phyloP scores from a whole-genome alignment of 35 echinoderm and acorn worm genomes.

The Apostichopus parvimensis region DNA sequence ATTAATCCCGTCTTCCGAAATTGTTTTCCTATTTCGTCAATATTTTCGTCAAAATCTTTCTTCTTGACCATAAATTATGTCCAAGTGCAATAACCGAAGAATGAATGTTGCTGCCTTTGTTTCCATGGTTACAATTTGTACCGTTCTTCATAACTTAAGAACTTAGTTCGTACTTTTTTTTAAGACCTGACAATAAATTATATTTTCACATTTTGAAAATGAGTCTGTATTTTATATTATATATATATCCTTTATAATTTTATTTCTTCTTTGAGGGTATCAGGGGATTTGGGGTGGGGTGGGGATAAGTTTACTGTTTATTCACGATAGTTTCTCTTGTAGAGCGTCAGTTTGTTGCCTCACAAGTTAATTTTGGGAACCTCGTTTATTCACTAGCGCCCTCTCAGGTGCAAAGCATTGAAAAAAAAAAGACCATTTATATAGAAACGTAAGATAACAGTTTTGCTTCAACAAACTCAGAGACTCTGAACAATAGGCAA shows the following conservation, averaged over 20 bases:
- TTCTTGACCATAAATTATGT: conserved; percentile 23
- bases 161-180: conserved; percentile 12
- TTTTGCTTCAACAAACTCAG: too few relatives aligned
- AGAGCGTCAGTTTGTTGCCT: too few relatives aligned
- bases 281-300: too few relatives aligned
- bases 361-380: too few relatives aligned
- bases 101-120: conserved; percentile 36
- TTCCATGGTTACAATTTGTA: conserved; percentile 1
- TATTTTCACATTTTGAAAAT: conserved; percentile 17
- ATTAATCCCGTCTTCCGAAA: too few relatives aligned
- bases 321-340: too few relatives aligned
- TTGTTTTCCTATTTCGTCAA: neutral
- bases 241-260: neutral
- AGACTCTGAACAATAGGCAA: too few relatives aligned
- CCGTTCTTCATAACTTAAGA: conserved; percentile 42
- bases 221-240: neutral
- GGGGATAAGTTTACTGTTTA: too few relatives aligned
- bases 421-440: too few relatives aligned
- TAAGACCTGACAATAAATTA: conserved; percentile 14
- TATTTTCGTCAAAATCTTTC: neutral
- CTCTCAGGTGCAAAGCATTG: too few relatives aligned
- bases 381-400: too few relatives aligned
- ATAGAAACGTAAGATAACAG: too few relatives aligned
- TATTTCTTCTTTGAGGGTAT: neutral
- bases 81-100: conserved; percentile 18